Percentiles rank a stretch among this genome's conserved stretches.
These are phyloP conservation scores for Endotricha flammealis DNA, from an alignment of 2,888 invertebrate genomes.

Conservation along the genomic window DNA sequence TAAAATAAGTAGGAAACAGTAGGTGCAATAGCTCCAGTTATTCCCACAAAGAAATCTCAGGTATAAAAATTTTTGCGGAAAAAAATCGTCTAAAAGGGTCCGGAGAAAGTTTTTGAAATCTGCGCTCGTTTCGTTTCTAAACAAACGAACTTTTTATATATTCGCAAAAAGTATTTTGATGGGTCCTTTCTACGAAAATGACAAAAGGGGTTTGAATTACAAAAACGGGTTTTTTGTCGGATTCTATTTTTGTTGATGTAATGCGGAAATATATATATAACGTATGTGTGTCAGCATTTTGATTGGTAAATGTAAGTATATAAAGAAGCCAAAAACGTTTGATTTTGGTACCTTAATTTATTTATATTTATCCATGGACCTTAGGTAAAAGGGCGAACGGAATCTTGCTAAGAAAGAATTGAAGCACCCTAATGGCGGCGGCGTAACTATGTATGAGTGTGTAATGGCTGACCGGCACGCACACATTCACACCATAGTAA, in stretches of 20 bases:
- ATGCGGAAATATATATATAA: slow-evolving; percentile 1
- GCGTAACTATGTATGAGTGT: no score
- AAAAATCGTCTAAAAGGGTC: slow-evolving; percentile 30
- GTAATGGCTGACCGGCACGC: no score
- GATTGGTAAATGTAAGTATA: no score
- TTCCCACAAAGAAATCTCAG: slow-evolving; percentile 39
- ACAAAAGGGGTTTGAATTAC: slow-evolving; percentile 74
- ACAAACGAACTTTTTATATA: slow-evolving; percentile 46
- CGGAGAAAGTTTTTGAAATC: slow-evolving; percentile 68
- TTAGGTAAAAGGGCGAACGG: no score
- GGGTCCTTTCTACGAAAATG: slow-evolving; percentile 23
- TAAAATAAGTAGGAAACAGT: no score
- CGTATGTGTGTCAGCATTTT: no score
- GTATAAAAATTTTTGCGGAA: slow-evolving; percentile 34
- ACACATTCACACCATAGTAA: no score
- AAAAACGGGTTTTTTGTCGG: slow-evolving; percentile 48
- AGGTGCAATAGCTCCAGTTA: slow-evolving; percentile 30
- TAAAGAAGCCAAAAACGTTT: no score
- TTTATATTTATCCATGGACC: no score
- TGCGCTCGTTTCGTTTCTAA: slow-evolving; percentile 30
- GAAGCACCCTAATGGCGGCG: no score
- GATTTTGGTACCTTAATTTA: no score
- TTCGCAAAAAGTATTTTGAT: slow-evolving; percentile 33
- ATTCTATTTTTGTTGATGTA: not conserved
- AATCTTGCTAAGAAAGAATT: no score